Evolutionary conservation across 2,797 vertebrate species (phyloP).

Genomic region (Picus viridis): DNA sequence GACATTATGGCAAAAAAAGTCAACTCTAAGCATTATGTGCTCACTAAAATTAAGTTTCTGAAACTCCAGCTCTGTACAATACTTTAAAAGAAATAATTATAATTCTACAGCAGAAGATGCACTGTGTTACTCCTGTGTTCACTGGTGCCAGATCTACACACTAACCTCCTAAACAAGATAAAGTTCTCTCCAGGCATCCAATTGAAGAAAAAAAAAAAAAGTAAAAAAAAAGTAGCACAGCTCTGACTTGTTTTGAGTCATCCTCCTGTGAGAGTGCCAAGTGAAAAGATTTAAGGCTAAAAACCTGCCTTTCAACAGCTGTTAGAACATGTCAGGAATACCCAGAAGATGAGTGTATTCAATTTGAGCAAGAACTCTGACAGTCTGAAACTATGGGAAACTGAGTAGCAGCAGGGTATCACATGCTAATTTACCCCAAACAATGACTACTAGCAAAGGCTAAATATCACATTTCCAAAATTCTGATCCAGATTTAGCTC

Average conservation of each 20-base stretch:
- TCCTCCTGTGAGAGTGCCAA: constrained; percentile 8
- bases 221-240: background rate
- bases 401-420: background rate
- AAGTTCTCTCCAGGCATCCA: background rate
- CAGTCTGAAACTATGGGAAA: background rate
- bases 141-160: constrained; percentile 2
- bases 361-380: background rate
- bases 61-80: background rate
- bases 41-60: background rate
- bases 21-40: background rate
- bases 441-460: background rate
- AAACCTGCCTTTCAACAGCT: background rate
- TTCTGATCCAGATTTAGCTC: background rate
- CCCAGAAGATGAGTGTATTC: background rate
- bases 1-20: background rate
- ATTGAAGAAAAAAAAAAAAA: background rate
- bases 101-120: constrained; percentile 16
- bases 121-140: constrained; percentile 19
- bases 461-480: background rate
- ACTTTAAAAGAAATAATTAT: constrained; percentile 17
- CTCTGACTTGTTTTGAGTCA: background rate
- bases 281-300: background rate
- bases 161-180: constrained; percentile 5
- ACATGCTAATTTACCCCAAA: background rate
- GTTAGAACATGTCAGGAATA: background rate